Evolutionary conservation across 2,888 invertebrate species (phyloP).

Genomic region (Perizoma flavofasciatum): DNA sequence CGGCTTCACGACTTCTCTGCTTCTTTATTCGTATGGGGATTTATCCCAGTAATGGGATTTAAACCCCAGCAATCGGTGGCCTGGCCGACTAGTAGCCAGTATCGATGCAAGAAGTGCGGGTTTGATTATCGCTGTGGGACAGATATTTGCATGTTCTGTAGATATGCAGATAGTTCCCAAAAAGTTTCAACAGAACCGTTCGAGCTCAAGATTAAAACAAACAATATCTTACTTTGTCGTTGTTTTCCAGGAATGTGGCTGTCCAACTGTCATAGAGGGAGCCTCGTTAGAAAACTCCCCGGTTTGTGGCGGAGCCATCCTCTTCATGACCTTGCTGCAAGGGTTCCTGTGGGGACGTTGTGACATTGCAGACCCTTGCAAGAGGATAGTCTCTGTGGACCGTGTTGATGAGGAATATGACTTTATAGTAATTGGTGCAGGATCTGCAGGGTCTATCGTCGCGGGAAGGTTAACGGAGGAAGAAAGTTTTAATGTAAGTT

Average conservation of each 20-base stretch:
- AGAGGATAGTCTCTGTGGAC: slow-evolving; percentile 70
- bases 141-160: too few relatives aligned
- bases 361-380: slow-evolving; percentile 79
- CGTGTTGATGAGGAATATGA: slow-evolving; percentile 77
- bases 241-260: slow-evolving; percentile 65
- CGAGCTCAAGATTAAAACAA: too few relatives aligned
- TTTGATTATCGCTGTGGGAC: too few relatives aligned
- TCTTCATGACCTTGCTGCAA: slow-evolving; percentile 86
- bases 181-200: too few relatives aligned
- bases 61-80: too few relatives aligned
- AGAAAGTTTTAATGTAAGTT: slow-evolving; percentile 29
- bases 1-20: too few relatives aligned
- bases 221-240: too few relatives aligned
- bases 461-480: slow-evolving; percentile 85
- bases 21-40: too few relatives aligned
- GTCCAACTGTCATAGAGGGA: slow-evolving; percentile 74
- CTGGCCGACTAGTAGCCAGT: too few relatives aligned
- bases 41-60: too few relatives aligned
- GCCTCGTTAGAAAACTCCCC: slow-evolving; percentile 79
- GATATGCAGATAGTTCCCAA: too few relatives aligned
- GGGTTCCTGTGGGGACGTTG: slow-evolving; percentile 81
- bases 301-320: slow-evolving; percentile 75
- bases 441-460: slow-evolving; percentile 85
- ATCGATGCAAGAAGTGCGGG: too few relatives aligned
- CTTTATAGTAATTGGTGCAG: slow-evolving; percentile 86